A percentile compares a stretch with the other conserved stretches of the same genome.
phyloP scores from a whole-genome alignment of 2,888 invertebrate species.

The Diabrotica balteata region DNA sequence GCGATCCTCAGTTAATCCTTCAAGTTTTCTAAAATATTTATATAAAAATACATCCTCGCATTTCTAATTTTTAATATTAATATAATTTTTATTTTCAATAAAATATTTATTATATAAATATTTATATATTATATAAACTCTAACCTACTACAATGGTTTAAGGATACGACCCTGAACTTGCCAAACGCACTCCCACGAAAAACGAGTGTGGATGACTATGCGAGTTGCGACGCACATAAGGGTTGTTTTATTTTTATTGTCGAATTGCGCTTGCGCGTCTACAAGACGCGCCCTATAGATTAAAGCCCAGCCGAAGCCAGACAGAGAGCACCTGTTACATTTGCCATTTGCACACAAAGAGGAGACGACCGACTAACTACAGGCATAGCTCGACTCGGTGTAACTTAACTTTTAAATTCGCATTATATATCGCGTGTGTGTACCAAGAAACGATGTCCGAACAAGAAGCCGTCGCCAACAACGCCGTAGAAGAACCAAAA shows the following conservation, averaged over 20 bases:
- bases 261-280: constrained; percentile 50
- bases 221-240: constrained; percentile 24
- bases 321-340: constrained; percentile 51
- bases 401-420: background rate
- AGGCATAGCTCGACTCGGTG: background rate
- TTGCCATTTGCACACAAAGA: constrained; percentile 2
- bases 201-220: constrained; percentile 16
- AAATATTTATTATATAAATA: too few relatives aligned
- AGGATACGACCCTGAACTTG: constrained; percentile 12
- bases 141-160: too few relatives aligned
- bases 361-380: background rate
- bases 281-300: constrained; percentile 53
- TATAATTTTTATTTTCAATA: too few relatives aligned
- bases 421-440: background rate
- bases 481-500: constrained; percentile 48
- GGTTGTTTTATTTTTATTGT: constrained; percentile 45
- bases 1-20: too few relatives aligned
- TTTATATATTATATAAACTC: too few relatives aligned
- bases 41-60: too few relatives aligned
- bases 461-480: constrained; percentile 46
- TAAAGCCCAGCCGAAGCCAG: constrained; percentile 38
- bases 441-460: constrained; percentile 45
- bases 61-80: too few relatives aligned
- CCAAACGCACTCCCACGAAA: constrained; percentile 25
- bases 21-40: too few relatives aligned